Evolutionary conservation across 1,140 invertebrate genomes (phyloP), one percentile per base, ranked within the genome.

Genomic region (Leptopilina clavipes): DNA sequence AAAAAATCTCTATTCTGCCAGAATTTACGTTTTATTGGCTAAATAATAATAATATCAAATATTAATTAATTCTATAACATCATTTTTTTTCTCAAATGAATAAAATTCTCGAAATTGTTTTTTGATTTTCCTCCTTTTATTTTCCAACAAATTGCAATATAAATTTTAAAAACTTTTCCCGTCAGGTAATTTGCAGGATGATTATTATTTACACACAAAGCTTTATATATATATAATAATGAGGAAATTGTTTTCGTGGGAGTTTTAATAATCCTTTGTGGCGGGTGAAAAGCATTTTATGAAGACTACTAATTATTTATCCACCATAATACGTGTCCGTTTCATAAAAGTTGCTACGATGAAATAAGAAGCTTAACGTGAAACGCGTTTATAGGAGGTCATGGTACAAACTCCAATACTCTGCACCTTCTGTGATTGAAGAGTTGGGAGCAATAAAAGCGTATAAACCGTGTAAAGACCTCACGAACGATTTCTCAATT

Each of bases 381-480:
- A 31, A 31, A 65, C 59, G 25, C 22, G 25, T 65, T 65, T 65
- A 22, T 31, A 37, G n/a, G n/a, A n/a, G n/a, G n/a, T n/a, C n/a
- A n/a, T n/a, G n/a, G n/a, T 18, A 22, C 14, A 22, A 10, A 7
- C 12, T 25, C 59, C 59, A 65, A 59, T 31, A 31, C 22, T 65
- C 22, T 65, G 12, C 25, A 31, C 25, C 14, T 65, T 65, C 22
- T 65, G 11, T 65, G 59, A 65, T 65, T 65, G 59, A 65, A 12
- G 59, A 65, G 59, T 65, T 65, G 59, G 3, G 59, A 65, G 59
- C 59, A 65, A 65, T 65, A 65, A 31, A 65, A 65, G 59, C 59
- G 12, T 31, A 65, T 31, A 65, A 65, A 37, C 59, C 59, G 59
- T 65, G 59, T 65, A 31, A 65, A 65, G 25, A 65, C 59, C 59